Percentiles rank a stretch among this genome's conserved stretches.
Conservation (phyloP, 2,113 vertebrate species). For the Platysteira castanea region DNA sequence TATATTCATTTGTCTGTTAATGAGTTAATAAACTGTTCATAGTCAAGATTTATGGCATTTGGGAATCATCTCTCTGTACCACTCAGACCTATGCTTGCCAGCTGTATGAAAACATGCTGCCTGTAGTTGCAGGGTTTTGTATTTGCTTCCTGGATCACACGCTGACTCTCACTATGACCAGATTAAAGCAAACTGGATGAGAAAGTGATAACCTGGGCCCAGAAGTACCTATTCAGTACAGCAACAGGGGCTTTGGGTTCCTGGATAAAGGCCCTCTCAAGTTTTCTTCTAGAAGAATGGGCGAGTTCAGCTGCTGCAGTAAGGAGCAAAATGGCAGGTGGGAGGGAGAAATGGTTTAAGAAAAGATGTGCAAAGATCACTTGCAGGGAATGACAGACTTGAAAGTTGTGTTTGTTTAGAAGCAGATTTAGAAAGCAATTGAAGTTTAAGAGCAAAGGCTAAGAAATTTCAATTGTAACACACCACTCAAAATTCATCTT, state of each 20-base stretch:
- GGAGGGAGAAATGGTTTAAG: not conserved
- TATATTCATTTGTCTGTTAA: not conserved
- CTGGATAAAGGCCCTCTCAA: not conserved
- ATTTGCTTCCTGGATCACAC: not conserved
- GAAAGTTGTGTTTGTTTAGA: not conserved
- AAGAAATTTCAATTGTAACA: not conserved
- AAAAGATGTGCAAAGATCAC: rapidly evolving
- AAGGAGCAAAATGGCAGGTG: not conserved
- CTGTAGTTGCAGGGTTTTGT: not conserved
- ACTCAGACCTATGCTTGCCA: not conserved
- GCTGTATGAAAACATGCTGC: not conserved
- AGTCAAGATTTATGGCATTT: not conserved
- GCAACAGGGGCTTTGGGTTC: not conserved
- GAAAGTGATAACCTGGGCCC: not conserved
- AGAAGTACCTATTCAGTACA: not conserved
- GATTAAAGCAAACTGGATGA: not conserved
- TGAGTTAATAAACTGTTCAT: not conserved
- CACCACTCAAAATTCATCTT: not conserved
- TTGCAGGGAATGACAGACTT: not conserved
- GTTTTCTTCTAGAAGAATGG: not conserved
- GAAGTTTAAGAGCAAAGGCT: not conserved
- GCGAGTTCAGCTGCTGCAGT: not conserved
- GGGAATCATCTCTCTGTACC: not conserved
- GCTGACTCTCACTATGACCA: not conserved
- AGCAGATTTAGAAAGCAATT: not conserved